Conservation (phyloP, 2,888 invertebrate species). For the Myopa tessellatipennis region DNA sequence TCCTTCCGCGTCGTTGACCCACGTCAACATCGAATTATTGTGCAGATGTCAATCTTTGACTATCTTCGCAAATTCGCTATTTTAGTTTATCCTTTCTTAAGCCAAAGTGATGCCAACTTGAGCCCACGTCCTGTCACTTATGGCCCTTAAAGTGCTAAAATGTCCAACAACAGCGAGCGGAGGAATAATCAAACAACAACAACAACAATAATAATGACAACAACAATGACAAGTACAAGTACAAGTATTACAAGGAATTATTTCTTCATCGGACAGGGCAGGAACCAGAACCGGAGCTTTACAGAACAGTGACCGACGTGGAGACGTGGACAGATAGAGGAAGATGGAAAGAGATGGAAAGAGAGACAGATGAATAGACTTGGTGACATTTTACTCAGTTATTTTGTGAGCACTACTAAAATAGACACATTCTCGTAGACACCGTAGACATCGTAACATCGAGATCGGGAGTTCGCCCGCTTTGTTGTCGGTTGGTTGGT, state of each 20-base stretch:
- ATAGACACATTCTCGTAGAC: background rate
- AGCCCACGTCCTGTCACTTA: constrained; percentile 16
- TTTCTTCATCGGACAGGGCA: background rate
- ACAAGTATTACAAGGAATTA: background rate
- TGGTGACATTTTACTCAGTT: background rate
- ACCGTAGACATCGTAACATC: background rate
- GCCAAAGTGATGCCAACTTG: background rate
- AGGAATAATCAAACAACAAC: too few species aligned
- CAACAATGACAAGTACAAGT: background rate
- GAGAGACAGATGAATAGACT: background rate
- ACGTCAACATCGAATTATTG: background rate
- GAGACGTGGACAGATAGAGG: background rate
- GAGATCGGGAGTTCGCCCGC: background rate
- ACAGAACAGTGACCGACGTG: background rate
- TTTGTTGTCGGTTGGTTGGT: background rate
- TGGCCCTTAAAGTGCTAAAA: constrained; percentile 1
- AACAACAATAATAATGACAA: background rate
- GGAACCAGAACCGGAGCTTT: background rate
- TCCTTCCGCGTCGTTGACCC: background rate
- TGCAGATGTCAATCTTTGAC: background rate
- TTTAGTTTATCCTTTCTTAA: constrained; percentile 7
- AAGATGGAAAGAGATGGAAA: background rate
- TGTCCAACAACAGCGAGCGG: background rate
- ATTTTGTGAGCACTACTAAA: background rate
- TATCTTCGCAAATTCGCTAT: background rate